A percentile compares a stretch with the other conserved stretches of the same genome.
phyloP scores from a whole-genome alignment of 1,140 invertebrate species.

The Apis laboriosa region DNA sequence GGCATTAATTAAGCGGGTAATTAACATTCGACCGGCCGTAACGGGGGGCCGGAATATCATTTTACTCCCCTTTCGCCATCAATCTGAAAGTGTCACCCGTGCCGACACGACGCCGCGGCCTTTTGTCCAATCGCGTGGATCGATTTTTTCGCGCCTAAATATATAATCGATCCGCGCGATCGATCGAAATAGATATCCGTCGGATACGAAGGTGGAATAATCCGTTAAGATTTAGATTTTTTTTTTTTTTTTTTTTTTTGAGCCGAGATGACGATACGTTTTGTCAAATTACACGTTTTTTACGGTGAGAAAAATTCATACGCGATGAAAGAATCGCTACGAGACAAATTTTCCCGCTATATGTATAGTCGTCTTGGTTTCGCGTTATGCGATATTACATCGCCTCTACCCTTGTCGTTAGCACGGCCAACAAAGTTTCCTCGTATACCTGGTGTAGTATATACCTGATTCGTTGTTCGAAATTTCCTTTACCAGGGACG shows the following conservation, averaged over 20 bases:
- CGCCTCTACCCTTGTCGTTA: background rate
- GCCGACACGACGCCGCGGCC: constrained; percentile 65
- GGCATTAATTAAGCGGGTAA: constrained; percentile 76
- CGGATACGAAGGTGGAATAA: too few species aligned
- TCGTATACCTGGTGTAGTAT: background rate
- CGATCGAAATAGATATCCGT: background rate
- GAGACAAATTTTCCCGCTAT: background rate
- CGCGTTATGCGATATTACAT: too few species aligned
- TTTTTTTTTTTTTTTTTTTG: too few species aligned
- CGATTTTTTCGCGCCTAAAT: background rate
- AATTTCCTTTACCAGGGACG: background rate
- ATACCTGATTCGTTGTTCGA: background rate
- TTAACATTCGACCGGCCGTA: constrained; percentile 69
- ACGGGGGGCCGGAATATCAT: constrained; percentile 62
- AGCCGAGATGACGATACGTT: too few species aligned
- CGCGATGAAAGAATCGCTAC: background rate
- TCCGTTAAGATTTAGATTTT: too few species aligned
- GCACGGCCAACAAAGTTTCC: background rate
- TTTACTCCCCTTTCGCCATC: constrained; percentile 71
- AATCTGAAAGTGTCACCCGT: constrained; percentile 72
- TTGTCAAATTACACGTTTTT: too few species aligned
- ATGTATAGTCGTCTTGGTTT: background rate
- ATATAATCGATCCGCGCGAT: too few species aligned
- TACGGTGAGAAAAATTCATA: too few species aligned
- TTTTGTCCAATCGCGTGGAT: constrained; percentile 45